Evolutionary conservation across 2,888 invertebrate species (phyloP).

Genomic region (Hirtodrosophila cameraria): DNA sequence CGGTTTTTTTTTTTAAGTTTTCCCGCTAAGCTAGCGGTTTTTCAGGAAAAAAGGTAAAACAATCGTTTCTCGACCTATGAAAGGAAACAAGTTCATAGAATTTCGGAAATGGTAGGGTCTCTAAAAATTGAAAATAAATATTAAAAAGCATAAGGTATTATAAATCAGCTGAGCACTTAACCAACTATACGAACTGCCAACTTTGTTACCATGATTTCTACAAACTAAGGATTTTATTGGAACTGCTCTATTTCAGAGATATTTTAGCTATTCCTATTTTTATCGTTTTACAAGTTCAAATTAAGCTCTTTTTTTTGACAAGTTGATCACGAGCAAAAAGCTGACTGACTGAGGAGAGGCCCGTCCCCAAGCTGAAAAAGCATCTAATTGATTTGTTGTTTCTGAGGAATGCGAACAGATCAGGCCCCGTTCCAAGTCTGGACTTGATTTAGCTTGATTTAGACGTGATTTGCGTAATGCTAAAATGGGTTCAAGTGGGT

Average conservation of each 20-base stretch:
- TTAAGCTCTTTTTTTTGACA: slow-evolving; percentile 27
- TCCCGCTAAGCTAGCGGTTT: no score
- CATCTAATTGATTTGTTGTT: slow-evolving; percentile 45
- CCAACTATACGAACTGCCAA: no score
- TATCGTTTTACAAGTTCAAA: slow-evolving; percentile 1
- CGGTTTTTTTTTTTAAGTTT: no score
- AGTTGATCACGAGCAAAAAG: slow-evolving; percentile 33
- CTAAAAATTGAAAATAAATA: no score
- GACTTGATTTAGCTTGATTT: slow-evolving; percentile 52
- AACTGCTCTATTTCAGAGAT: not conserved
- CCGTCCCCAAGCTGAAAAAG: slow-evolving; percentile 11
- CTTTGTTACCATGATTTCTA: no score
- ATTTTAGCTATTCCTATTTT: not conserved
- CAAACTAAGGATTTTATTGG: no score
- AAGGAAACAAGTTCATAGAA: no score
- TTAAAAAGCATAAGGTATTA: no score
- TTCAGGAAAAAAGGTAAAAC: no score
- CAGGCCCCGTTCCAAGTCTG: slow-evolving; percentile 41
- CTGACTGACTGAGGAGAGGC: slow-evolving; percentile 24
- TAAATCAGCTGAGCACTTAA: no score
- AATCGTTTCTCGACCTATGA: no score
- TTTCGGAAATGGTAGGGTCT: no score
- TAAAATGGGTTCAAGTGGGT: slow-evolving; percentile 79
- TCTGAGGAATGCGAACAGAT: slow-evolving; percentile 50
- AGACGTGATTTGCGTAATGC: slow-evolving; percentile 68